A percentile compares a stretch with the other conserved stretches of the same genome.
These are phyloP conservation scores for Blennius ocellaris DNA, from an alignment of 2,113 vertebrate species.

Conservation along the genomic window DNA sequence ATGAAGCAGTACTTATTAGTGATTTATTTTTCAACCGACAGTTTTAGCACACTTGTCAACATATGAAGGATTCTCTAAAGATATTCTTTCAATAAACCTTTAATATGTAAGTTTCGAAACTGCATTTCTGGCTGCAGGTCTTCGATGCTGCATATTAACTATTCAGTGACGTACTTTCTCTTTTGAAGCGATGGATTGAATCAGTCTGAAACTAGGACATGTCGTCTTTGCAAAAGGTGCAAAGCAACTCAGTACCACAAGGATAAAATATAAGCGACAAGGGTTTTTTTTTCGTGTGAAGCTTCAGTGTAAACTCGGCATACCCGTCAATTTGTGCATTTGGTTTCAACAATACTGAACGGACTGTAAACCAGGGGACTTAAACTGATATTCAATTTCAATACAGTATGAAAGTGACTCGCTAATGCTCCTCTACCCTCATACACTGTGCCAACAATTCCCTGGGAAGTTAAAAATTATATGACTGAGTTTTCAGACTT, in stretches of 20 bases:
- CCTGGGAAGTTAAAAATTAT: slow-evolving; percentile 8
- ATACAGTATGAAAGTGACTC: slow-evolving; percentile 16
- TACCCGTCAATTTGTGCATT: neutral
- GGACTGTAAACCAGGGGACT: neutral
- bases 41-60: too few species aligned
- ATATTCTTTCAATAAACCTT: neutral
- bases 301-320: neutral
- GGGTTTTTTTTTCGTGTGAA: slow-evolving; percentile 15
- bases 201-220: neutral
- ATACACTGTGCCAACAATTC: neutral
- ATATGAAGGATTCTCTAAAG: too few species aligned
- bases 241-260: slow-evolving; percentile 17
- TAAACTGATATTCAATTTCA: slow-evolving; percentile 4
- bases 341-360: slow-evolving; percentile 10
- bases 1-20: too few species aligned
- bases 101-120: neutral
- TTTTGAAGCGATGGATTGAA: neutral
- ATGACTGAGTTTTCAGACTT: slow-evolving; percentile 8
- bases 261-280: slow-evolving; percentile 21
- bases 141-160: slow-evolving; percentile 5
- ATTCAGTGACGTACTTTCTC: neutral
- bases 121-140: neutral
- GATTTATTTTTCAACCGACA: too few species aligned
- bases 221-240: neutral
- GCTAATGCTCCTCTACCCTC: slow-evolving; percentile 3